Conservation (phyloP, 1,140 invertebrate species). For the Drosophila ironensis region DNA sequence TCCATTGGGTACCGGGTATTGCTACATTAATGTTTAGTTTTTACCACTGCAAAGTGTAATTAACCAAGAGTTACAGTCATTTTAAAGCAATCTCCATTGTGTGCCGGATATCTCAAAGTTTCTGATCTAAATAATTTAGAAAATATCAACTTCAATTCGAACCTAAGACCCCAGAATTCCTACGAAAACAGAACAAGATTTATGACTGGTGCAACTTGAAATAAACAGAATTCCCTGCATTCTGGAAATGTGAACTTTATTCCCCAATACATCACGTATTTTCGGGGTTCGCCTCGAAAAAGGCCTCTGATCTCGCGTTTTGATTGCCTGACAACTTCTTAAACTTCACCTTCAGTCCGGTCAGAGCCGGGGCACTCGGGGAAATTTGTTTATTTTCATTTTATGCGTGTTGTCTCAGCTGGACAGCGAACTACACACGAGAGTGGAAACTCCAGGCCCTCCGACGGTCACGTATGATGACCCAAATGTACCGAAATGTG, state of each 20-base stretch:
- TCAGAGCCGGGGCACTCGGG: neutral
- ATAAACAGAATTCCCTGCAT: too few relatives aligned
- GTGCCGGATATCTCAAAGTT: too few relatives aligned
- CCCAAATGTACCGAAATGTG: slow-evolving; percentile 43
- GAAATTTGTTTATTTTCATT: slow-evolving; percentile 53
- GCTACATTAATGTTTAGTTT: too few relatives aligned
- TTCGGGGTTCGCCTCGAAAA: neutral
- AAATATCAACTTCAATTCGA: too few relatives aligned
- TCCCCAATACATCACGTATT: neutral
- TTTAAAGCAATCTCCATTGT: too few relatives aligned
- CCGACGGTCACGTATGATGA: slow-evolving; percentile 70
- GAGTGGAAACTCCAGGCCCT: slow-evolving; percentile 24
- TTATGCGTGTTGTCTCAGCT: slow-evolving; percentile 66
- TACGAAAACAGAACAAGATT: too few relatives aligned
- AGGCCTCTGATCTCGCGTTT: neutral
- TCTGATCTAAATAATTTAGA: too few relatives aligned
- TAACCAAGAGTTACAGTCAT: too few relatives aligned
- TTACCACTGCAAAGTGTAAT: too few relatives aligned
- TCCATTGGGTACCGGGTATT: too few relatives aligned
- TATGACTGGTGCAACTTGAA: too few relatives aligned
- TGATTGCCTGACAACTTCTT: slow-evolving; percentile 33
- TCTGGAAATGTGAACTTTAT: neutral
- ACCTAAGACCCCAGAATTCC: too few relatives aligned
- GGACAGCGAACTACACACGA: slow-evolving; percentile 33
- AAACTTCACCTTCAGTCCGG: neutral